Percentiles rank a stretch among this genome's conserved stretches.
Evolutionary conservation across 2,113 vertebrate species (phyloP).

Genomic region (Cyanocitta stelleri): DNA sequence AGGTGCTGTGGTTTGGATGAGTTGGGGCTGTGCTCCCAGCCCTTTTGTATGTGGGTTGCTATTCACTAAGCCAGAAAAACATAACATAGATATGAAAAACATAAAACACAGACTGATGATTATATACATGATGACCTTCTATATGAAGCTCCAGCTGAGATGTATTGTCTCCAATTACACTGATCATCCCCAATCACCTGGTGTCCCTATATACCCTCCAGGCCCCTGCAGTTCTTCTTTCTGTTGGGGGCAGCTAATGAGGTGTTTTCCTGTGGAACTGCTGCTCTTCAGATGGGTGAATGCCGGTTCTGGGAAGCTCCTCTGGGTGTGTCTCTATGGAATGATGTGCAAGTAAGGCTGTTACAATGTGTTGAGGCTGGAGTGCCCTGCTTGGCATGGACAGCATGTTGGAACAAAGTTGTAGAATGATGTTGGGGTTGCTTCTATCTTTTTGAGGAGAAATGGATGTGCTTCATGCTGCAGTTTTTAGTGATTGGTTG

Average conservation of each 20-base stretch:
- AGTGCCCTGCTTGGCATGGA: not conserved
- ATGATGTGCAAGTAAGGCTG: not conserved
- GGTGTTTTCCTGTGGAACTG: fast-evolving
- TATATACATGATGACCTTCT: not conserved
- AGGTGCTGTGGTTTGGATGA: not conserved
- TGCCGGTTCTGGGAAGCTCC: not conserved
- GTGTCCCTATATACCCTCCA: not conserved
- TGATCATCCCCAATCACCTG: not conserved
- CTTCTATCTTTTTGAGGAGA: not conserved
- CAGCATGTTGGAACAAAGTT: not conserved
- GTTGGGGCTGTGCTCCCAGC: not conserved
- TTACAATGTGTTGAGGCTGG: not conserved
- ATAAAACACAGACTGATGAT: not conserved
- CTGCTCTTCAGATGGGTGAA: not conserved
- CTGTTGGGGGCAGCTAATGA: fast-evolving
- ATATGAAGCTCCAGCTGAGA: not conserved
- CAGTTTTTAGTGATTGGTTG: not conserved
- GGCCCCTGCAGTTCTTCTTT: fast-evolving
- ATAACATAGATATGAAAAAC: not conserved
- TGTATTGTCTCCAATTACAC: not conserved
- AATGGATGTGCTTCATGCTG: not conserved
- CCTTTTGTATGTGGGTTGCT: not conserved
- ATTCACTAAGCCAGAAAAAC: not conserved
- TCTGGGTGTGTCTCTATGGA: not conserved
- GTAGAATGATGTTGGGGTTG: not conserved